Percentiles rank a stretch among this genome's conserved stretches.
phyloP scores from a whole-genome alignment of 2,888 invertebrate genomes.

The Ophion ellenae region DNA sequence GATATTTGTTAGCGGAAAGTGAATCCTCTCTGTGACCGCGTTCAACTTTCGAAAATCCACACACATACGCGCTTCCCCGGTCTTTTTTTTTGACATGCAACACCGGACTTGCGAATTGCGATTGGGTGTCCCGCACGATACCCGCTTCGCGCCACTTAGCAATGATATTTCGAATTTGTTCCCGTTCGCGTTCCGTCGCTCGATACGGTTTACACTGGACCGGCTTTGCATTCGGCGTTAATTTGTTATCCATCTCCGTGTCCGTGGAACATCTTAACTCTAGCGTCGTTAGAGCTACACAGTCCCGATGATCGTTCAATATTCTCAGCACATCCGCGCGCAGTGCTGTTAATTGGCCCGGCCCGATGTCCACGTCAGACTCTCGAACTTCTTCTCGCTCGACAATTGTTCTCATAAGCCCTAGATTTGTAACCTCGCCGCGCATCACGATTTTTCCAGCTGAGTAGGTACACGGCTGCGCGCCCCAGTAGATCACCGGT shows the following conservation, averaged over 20 bases:
- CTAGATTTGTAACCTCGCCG: too few species aligned
- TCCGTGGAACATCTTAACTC: not conserved
- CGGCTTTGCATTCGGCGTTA: not conserved
- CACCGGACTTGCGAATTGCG: too few species aligned
- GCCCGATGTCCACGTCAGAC: too few species aligned
- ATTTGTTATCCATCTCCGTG: not conserved
- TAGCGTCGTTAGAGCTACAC: not conserved
- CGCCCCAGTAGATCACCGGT: too few species aligned
- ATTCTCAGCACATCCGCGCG: too few species aligned
- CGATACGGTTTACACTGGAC: not conserved
- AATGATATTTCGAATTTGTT: not conserved
- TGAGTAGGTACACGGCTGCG: too few species aligned
- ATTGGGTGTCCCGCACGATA: not conserved
- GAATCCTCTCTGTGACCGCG: not conserved
- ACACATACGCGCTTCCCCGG: too few species aligned
- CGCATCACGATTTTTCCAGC: too few species aligned
- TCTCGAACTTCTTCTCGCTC: too few species aligned
- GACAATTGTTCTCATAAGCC: too few species aligned
- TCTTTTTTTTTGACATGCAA: too few species aligned
- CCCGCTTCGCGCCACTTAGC: not conserved
- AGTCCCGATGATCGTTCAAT: not conserved
- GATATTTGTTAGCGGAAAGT: not conserved
- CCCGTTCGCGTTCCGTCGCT: not conserved
- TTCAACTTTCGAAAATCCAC: not conserved
- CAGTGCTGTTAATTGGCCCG: too few species aligned